Conservation (phyloP, 2,113 vertebrate genomes). For the Poicephalus meyeri region DNA sequence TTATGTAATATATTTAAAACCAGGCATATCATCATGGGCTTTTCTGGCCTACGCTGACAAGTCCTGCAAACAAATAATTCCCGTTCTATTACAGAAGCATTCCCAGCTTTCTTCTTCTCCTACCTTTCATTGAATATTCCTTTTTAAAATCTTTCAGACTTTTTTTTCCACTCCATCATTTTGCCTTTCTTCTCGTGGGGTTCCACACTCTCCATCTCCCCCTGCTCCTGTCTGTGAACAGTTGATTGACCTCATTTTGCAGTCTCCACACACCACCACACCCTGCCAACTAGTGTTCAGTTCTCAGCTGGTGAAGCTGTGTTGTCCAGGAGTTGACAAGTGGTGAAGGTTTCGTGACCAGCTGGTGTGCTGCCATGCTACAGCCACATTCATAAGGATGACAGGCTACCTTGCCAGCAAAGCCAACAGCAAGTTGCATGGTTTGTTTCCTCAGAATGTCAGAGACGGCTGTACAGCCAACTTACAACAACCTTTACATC, state of each 20-base stretch:
- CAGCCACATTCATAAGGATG: not conserved
- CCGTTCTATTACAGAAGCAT: not conserved
- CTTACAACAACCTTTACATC: not conserved
- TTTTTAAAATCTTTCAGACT: not conserved
- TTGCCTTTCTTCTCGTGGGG: not conserved
- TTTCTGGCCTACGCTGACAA: not conserved
- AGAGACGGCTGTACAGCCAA: not conserved
- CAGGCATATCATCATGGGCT: too few relatives aligned
- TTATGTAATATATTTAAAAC: too few relatives aligned
- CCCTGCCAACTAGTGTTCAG: not conserved
- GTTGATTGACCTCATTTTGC: not conserved
- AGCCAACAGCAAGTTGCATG: not conserved
- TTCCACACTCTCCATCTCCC: not conserved
- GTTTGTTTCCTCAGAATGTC: not conserved
- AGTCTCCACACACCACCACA: not conserved
- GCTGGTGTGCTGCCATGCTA: accelerated
- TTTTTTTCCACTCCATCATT: not conserved
- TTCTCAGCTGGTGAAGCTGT: not conserved
- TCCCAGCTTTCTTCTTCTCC: not conserved
- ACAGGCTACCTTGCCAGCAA: not conserved
- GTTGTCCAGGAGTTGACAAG: not conserved
- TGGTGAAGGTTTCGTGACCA: not conserved
- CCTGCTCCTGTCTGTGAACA: not conserved
- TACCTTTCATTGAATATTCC: not conserved
- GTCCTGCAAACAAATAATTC: not conserved